Conservation (phyloP, 2,797 vertebrate genomes). For the Tauraco hartlaubi region DNA sequence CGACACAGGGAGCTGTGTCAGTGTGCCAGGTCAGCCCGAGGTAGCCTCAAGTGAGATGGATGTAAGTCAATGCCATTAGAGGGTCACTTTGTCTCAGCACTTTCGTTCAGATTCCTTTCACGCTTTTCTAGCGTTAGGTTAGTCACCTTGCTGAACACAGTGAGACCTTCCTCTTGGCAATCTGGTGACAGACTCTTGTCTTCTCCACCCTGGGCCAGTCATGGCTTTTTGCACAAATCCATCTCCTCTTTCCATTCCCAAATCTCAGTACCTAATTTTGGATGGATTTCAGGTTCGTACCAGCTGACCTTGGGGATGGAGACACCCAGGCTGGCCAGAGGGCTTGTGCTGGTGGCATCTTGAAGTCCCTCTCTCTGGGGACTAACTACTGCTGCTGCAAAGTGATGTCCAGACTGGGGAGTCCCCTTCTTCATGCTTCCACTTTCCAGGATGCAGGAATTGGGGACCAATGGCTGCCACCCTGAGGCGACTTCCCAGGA, state of each 20-base stretch:
- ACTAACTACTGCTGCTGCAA: neutral
- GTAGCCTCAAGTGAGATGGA: neutral
- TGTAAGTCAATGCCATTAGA: neutral
- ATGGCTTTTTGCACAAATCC: neutral
- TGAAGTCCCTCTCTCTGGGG: neutral
- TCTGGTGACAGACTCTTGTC: neutral
- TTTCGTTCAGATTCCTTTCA: neutral
- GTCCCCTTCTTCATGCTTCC: neutral
- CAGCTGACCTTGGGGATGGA: neutral
- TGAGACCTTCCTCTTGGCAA: neutral
- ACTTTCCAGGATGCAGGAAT: neutral
- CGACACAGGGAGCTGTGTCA: neutral
- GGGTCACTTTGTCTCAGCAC: neutral
- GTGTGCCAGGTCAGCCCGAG: neutral
- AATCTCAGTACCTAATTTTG: neutral
- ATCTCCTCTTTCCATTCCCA: neutral
- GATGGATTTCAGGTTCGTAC: neutral
- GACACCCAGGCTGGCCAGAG: neutral
- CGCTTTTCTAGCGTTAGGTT: neutral
- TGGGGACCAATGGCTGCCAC: rapidly evolving
- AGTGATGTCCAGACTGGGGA: neutral
- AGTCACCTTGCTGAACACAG: neutral
- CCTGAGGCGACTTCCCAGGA: neutral
- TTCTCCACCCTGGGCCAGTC: neutral
- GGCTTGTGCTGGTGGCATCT: neutral